These are phyloP conservation scores for Torymus auratus DNA, from an alignment of 2,888 invertebrate species.

Conservation along the genomic window DNA sequence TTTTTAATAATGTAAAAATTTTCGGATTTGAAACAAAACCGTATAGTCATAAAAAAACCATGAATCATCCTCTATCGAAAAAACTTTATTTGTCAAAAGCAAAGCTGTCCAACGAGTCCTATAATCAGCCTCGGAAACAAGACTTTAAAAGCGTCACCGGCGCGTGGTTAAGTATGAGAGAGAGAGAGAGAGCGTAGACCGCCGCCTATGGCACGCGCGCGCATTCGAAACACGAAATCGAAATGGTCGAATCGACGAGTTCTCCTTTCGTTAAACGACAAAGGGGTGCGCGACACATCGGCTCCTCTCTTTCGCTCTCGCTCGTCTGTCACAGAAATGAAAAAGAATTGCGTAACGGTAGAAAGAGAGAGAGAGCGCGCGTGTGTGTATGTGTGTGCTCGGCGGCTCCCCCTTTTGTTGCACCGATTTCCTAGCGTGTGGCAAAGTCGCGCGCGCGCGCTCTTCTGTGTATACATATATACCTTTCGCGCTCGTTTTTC, in stretches of 20 bases:
- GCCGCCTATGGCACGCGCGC: slow-evolving; percentile 8
- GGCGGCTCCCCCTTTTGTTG: slow-evolving; percentile 47
- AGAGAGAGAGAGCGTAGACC: slow-evolving; percentile 4
- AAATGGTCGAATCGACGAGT: slow-evolving; percentile 43
- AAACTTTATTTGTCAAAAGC: too few species aligned
- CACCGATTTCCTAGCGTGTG: slow-evolving; percentile 52
- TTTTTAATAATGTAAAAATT: too few species aligned
- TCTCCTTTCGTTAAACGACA: slow-evolving; percentile 53
- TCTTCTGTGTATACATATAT: slow-evolving; percentile 11
- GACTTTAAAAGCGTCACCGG: slow-evolving; percentile 33
- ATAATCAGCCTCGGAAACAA: slow-evolving; percentile 39
- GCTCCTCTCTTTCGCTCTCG: slow-evolving; percentile 39
- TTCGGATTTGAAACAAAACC: too few species aligned
- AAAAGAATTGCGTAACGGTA: slow-evolving; percentile 67
- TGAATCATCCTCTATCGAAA: too few species aligned
- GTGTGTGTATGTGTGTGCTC: too few species aligned
- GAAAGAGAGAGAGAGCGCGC: not conserved
- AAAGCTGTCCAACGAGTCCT: slow-evolving; percentile 16
- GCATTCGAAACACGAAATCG: slow-evolving; percentile 28
- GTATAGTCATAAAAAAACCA: too few species aligned
- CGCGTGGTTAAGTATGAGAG: slow-evolving; percentile 10
- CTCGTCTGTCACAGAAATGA: slow-evolving; percentile 63
- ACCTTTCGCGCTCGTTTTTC: slow-evolving; percentile 58
- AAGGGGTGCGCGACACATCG: slow-evolving; percentile 50
- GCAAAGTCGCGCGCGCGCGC: slow-evolving; percentile 48